Percentiles rank a stretch among this genome's conserved stretches.
Evolutionary conservation across 2,888 invertebrate species (phyloP).

Genomic region (Pelosia muscerda): DNA sequence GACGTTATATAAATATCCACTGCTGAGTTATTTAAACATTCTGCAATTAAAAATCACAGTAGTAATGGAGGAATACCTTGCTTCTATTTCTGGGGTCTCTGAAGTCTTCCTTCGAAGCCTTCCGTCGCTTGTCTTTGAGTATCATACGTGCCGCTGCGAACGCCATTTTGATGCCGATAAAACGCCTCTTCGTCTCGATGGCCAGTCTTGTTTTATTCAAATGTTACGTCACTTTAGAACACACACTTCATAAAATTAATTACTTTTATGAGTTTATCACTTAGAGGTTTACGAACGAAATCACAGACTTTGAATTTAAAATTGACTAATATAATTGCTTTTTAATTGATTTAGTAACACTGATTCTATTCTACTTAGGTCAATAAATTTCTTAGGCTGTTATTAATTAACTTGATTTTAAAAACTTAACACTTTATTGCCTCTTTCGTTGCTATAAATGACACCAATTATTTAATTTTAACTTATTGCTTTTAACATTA

Average conservation of each 20-base stretch:
- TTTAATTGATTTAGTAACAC: conserved; percentile 35
- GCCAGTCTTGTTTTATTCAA: conserved; percentile 47
- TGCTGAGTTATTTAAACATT: not conserved
- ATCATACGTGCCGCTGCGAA: conserved; percentile 95
- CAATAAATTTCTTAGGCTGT: conserved; percentile 25
- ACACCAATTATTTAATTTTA: conserved; percentile 38
- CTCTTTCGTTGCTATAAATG: conserved; percentile 57
- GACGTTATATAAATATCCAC: too few relatives aligned
- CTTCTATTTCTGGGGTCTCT: conserved; percentile 91
- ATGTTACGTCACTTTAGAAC: conserved; percentile 20
- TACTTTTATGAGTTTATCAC: not conserved
- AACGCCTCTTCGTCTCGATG: conserved; percentile 47
- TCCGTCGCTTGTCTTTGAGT: conserved; percentile 92
- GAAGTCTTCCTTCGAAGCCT: conserved; percentile 93
- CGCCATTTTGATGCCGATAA: conserved; percentile 88
- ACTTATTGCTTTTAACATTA: conserved; percentile 39
- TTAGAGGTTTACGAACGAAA: conserved; percentile 53
- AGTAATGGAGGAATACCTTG: conserved; percentile 88
- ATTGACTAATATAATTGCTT: conserved; percentile 72
- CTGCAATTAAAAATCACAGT: not conserved
- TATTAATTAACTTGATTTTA: conserved; percentile 47
- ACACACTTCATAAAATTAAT: conserved; percentile 16
- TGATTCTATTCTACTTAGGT: conserved; percentile 46
- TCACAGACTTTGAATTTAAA: conserved; percentile 66
- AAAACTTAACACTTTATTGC: conserved; percentile 70